Base-by-base conservation (phyloP, 2,113 vertebrate genomes). In the Stigmatopora nigra region DNA sequence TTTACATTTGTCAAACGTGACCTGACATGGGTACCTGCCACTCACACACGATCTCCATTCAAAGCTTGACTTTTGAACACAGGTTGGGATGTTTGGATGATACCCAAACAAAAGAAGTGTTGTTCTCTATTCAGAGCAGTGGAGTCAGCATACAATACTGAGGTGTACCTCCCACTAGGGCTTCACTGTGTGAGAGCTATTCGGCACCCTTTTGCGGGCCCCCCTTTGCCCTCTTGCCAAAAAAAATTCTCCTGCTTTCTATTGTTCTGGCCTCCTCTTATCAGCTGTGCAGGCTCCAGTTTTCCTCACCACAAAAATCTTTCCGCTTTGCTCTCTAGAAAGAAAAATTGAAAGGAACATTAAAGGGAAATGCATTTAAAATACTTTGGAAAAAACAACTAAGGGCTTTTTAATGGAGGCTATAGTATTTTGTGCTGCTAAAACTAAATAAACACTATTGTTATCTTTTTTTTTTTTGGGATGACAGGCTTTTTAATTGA, bases 231-330 rank as follows among this genome's bases (percentile, higher is more conserved):
- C 19, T 22, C 38, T 22, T 70, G 68, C 76, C 48, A 9, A 51
- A 59, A 78, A 71, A 84, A 76, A 72, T 31, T 75, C 76, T 81
- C 73, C 78, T 78, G 80, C 87, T 82, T 76, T 61, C 78, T 25
- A 87, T 88, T 91, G 87, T 89, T 88, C 84, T 72, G 69, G 19
- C 78, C 70, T 72, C 75, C 70, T 48, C 80, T 78, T 84, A 80
- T 87, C 81, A 87, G 78, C 73, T 77, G 63, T 46, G 61, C 70
- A 64, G 63, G 59, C 77, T 73, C 63, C 68, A 73, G 52, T 63
- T 57, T 70, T 61, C 60, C 70, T 72, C 65, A 73, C 73, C 67
- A 78, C 66, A 74, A 81, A 76, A 53, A 56, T 69, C 63, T 70
- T 47, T 67, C 63, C 35, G 45, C 41, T 45, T 46, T 56, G 53